Conservation (phyloP, 2,113 vertebrate genomes). For the Thermophis baileyi region DNA sequence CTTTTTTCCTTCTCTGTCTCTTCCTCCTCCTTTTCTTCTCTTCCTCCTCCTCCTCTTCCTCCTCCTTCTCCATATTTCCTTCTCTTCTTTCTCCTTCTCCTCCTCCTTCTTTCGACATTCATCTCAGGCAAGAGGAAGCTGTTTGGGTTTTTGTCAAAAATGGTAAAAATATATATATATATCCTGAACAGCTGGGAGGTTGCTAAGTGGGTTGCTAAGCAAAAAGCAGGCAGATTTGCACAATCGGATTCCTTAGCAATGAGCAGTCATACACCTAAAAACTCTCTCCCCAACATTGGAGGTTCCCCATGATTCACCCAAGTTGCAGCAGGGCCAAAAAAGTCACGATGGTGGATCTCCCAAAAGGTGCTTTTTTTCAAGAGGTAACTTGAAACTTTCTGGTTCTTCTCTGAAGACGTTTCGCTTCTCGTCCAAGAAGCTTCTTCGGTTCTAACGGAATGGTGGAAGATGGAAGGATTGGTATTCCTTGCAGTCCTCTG, state of each 20-base stretch:
- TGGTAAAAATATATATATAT: too few relatives aligned
- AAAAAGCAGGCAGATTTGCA: neutral
- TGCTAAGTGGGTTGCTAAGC: slow-evolving; percentile 20
- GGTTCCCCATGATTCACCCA: too few relatives aligned
- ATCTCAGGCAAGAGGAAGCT: neutral
- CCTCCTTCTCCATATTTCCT: neutral
- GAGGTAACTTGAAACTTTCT: too few relatives aligned
- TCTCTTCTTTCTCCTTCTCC: too few relatives aligned
- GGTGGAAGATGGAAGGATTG: too few relatives aligned
- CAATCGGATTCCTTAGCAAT: neutral
- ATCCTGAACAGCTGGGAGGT: slow-evolving; percentile 11
- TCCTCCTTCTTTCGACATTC: neutral
- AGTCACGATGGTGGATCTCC: too few relatives aligned
- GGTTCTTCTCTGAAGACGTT: too few relatives aligned
- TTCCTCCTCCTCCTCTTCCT: neutral
- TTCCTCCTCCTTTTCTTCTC: neutral
- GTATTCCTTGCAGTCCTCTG: too few relatives aligned
- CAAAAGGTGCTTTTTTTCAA: too few relatives aligned
- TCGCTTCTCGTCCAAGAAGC: too few relatives aligned
- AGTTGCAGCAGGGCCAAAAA: too few relatives aligned
- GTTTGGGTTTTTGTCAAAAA: neutral
- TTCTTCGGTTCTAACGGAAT: too few relatives aligned
- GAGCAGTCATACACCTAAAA: neutral
- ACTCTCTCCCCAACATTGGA: neutral
- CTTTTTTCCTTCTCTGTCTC: neutral